Base-by-base conservation (phyloP, 2,888 invertebrate species). In the Sipunculus nudus region DNA sequence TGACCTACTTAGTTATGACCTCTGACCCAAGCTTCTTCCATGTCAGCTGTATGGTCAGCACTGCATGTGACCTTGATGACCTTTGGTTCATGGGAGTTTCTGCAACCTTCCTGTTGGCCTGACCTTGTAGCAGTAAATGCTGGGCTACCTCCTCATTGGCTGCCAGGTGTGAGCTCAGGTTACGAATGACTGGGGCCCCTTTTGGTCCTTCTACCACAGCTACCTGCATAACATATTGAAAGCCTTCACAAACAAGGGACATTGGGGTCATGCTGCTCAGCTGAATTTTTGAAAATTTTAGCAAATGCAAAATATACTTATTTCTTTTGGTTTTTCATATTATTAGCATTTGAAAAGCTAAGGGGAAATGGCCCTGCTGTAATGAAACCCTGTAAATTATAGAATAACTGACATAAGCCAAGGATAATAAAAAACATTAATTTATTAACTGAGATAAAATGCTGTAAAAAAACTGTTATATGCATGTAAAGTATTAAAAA, bases 21-120 rank as follows among this genome's bases (percentile, higher is more conserved):
- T 78, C 78, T 2, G 76, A 74, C 48, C 73, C 70, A 13, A 72
- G 69, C 26, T 73, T 74, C 53, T 76, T 77, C n/a, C 73, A 59
- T 1, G 75, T 68, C 45, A 80, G 73, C 52, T 77, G 75, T 52
- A 80, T 73, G 28, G 79, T 78, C 64, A 80, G 76, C 16, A 80
- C 78, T 25, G 79, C 78, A 67, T 80, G 80, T 38, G 80, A 80
- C 43, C 80, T 65, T 16, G 80, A 80, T 13, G 80, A 80, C 57
- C 79, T 62, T 53, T 78, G 76, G 62, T 80, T 79, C 61, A 80
- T 76, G 8, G 77, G 75, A 13, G 80, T 80, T 43, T 79, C 80
- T 16, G 79, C 79, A 5, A 80, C 79, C 54, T 73, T 75, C 52
- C 80, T 70, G 57, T 78, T 78, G 21, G 77, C 74, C 47, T 79